phyloP scores from a whole-genome alignment of 2,113 vertebrate species.

The rabbit (Oryctolagus cuniculus) region DNA sequence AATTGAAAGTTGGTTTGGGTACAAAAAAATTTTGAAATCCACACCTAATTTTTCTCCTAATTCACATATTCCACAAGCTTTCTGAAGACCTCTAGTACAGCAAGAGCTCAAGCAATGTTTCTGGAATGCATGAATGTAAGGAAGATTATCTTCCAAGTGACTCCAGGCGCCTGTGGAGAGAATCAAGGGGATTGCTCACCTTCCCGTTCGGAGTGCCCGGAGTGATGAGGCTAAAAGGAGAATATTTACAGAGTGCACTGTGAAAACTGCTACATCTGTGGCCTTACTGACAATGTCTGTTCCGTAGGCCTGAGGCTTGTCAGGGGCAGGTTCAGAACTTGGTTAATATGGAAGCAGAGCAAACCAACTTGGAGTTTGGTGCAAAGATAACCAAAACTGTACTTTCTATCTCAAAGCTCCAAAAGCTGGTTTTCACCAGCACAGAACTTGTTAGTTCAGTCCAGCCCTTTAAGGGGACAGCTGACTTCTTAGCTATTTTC shows the following conservation, averaged over 20 bases:
- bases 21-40: too few relatives aligned
- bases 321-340: not conserved
- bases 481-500: slow-evolving; percentile 7
- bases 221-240: not conserved
- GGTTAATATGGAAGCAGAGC: not conserved
- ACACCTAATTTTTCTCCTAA: too few relatives aligned
- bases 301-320: not conserved
- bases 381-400: not conserved
- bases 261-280: not conserved
- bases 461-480: not conserved
- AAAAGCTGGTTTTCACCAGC: not conserved
- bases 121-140: not conserved
- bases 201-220: not conserved
- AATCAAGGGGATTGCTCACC: not conserved
- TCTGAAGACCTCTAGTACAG: not conserved
- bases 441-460: not conserved
- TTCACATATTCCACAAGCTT: too few relatives aligned
- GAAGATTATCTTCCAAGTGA: not conserved
- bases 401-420: not conserved
- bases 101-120: not conserved
- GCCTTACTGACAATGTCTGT: not conserved
- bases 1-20: too few relatives aligned
- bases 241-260: not conserved
- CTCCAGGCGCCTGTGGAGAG: not conserved
- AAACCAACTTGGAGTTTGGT: not conserved